These are phyloP conservation scores for Zophobas morio DNA, from an alignment of 1,140 invertebrate genomes.

Conservation along the genomic window DNA sequence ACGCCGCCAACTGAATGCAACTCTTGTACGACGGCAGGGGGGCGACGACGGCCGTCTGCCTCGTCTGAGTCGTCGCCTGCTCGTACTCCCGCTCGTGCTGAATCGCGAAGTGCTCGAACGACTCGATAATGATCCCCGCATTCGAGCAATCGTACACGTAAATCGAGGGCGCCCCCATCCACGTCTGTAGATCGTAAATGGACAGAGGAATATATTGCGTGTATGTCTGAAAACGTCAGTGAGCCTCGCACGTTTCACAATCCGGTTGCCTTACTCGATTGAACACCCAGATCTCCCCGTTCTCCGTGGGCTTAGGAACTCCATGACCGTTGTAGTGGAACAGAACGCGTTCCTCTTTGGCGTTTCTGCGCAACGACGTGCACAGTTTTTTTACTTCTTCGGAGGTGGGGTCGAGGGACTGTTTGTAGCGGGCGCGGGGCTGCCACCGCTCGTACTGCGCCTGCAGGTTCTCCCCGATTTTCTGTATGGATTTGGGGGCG, in stretches of 20 bases:
- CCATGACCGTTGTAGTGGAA: constrained; percentile 99
- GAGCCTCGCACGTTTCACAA: background rate
- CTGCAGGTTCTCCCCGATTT: constrained; percentile 92
- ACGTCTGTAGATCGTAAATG: constrained; percentile 97
- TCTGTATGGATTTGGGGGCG: constrained; percentile 94
- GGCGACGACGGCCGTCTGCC: constrained; percentile 52
- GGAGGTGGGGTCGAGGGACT: constrained; percentile 95
- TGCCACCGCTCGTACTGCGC: constrained; percentile 99
- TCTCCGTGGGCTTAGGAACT: constrained; percentile 96
- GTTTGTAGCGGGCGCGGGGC: constrained; percentile 95
- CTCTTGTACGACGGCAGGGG: constrained; percentile 82
- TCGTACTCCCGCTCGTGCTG: constrained; percentile 93
- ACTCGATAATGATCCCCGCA: constrained; percentile 95
- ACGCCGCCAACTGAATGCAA: constrained; percentile 97
- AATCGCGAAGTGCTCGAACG: constrained; percentile 92
- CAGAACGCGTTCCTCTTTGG: constrained; percentile 98
- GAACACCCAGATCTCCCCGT: constrained; percentile 99
- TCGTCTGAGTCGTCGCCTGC: constrained; percentile 49
- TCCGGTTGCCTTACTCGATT: constrained; percentile 83
- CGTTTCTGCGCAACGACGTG: constrained; percentile 94
- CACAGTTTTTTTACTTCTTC: constrained; percentile 99
- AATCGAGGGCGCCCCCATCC: constrained; percentile 99
- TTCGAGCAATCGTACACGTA: constrained; percentile 99
- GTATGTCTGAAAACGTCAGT: constrained; percentile 79
- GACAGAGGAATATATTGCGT: constrained; percentile 99